Evolutionary conservation across 1,140 invertebrate species (phyloP).

Genomic region (Phthorimaea operculella): DNA sequence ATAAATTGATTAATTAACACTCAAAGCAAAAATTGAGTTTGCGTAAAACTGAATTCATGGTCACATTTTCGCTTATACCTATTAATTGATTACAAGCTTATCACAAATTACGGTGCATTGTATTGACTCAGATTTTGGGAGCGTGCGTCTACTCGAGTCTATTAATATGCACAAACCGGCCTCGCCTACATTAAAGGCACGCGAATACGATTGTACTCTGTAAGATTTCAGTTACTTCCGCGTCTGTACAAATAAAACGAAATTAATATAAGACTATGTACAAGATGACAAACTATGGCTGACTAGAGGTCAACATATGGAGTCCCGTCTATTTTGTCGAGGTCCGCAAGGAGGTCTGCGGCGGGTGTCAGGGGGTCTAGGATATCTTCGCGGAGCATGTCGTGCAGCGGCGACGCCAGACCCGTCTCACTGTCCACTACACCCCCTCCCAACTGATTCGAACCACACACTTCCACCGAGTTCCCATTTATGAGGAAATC

Average conservation of each 20-base stretch:
- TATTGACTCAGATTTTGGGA: constrained; percentile 57
- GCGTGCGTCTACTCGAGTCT: constrained; percentile 43
- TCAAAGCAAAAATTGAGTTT: no score
- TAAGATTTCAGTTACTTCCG: constrained; percentile 43
- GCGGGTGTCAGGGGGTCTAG: constrained; percentile 46
- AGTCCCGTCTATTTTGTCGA: constrained; percentile 53
- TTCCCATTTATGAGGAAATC: constrained; percentile 72
- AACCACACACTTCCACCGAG: constrained; percentile 50
- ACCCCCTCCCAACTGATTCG: constrained; percentile 30
- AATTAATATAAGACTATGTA: constrained; percentile 24
- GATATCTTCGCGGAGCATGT: constrained; percentile 53
- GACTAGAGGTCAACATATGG: constrained; percentile 60
- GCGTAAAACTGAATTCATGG: no score
- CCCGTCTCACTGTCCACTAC: constrained; percentile 43
- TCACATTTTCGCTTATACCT: constrained; percentile 2
- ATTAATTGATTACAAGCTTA: constrained; percentile 27
- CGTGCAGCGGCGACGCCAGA: constrained; percentile 44
- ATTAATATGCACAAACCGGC: constrained; percentile 30
- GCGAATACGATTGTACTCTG: constrained; percentile 48
- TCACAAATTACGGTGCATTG: constrained; percentile 52
- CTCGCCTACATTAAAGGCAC: constrained; percentile 62
- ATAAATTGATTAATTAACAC: no score
- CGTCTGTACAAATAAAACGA: constrained; percentile 45
- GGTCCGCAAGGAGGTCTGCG: constrained; percentile 40
- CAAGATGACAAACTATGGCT: constrained; percentile 21